Conservation (phyloP, 64 coral and sea anemone species). For the Stylophora pistillata region DNA sequence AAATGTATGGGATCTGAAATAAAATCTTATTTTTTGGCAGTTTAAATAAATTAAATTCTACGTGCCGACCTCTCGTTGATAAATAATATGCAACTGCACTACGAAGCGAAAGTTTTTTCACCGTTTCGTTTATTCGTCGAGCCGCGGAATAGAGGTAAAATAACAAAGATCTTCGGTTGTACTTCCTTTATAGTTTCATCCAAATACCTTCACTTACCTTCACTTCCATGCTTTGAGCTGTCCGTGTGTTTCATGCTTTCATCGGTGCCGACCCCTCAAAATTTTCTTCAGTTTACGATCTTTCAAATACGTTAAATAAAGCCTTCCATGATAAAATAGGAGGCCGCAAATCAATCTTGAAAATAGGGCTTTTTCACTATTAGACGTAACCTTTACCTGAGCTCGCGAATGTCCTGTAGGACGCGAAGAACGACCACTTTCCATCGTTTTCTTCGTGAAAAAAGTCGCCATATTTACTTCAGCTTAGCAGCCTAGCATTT, state of each 20-base stretch:
- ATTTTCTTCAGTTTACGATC: constrained; percentile 29
- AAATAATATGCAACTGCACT: constrained; percentile 29
- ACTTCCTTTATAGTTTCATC: background rate
- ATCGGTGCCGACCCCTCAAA: constrained; percentile 24
- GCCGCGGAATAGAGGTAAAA: background rate
- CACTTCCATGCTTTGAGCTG: constrained; percentile 17
- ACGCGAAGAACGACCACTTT: background rate
- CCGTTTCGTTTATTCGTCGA: constrained; percentile 16
- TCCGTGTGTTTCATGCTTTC: background rate
- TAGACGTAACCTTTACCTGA: constrained; percentile 10
- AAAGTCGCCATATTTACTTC: constrained; percentile 6
- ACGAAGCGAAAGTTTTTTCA: constrained; percentile 16
- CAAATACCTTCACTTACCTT: constrained; percentile 6
- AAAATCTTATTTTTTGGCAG: constrained; percentile 12
- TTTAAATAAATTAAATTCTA: constrained; percentile 30
- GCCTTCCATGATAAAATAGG: constrained; percentile 12
- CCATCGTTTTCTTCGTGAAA: background rate
- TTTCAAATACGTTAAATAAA: constrained; percentile 13
- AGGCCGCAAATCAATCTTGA: background rate
- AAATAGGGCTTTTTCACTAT: constrained; percentile 7
- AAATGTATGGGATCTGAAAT: constrained; percentile 22
- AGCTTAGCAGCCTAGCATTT: background rate
- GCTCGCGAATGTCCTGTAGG: constrained; percentile 19
- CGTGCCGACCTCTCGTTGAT: constrained; percentile 3
- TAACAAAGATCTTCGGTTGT: constrained; percentile 12